phyloP scores from a whole-genome alignment of 1,140 invertebrate species.

The Drosophila yakuba region DNA sequence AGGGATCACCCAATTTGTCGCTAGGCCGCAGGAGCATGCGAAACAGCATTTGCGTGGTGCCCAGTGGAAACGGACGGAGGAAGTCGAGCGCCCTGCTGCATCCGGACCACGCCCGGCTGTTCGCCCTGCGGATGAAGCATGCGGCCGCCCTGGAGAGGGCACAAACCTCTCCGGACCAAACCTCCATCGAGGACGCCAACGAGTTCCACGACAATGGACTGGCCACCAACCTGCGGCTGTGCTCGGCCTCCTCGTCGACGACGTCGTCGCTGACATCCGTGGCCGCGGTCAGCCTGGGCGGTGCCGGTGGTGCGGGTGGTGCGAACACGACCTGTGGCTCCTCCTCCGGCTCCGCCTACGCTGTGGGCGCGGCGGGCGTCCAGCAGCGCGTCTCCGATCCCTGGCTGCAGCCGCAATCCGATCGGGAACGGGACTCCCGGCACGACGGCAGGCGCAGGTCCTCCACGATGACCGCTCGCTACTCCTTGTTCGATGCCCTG shows the following conservation, averaged over 20 bases:
- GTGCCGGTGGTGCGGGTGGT: conserved; percentile 66
- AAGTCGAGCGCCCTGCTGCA: conserved; percentile 88
- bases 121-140: conserved; percentile 85
- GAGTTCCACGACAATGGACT: conserved; percentile 82
- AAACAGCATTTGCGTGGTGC: conserved; percentile 77
- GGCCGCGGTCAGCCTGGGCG: conserved; percentile 85
- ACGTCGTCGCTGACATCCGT: conserved; percentile 87
- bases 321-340: conserved; percentile 64
- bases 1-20: conserved; percentile 84
- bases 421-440: conserved; percentile 71
- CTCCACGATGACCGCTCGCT: conserved; percentile 86
- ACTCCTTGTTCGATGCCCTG: conserved; percentile 89
- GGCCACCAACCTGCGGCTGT: conserved; percentile 76
- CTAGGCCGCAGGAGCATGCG: conserved; percentile 69
- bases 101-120: conserved; percentile 88
- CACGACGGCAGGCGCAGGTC: conserved; percentile 83
- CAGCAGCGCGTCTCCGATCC: conserved; percentile 85
- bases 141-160: conserved; percentile 85
- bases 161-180: conserved; percentile 80
- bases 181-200: conserved; percentile 82
- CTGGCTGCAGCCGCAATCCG: conserved; percentile 84
- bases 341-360: conserved; percentile 77
- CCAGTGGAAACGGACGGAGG: conserved; percentile 83
- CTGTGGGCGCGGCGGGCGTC: conserved; percentile 84
- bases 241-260: conserved; percentile 86